Evolutionary conservation across 2,888 invertebrate species (phyloP).

Genomic region (Fragum fragum): DNA sequence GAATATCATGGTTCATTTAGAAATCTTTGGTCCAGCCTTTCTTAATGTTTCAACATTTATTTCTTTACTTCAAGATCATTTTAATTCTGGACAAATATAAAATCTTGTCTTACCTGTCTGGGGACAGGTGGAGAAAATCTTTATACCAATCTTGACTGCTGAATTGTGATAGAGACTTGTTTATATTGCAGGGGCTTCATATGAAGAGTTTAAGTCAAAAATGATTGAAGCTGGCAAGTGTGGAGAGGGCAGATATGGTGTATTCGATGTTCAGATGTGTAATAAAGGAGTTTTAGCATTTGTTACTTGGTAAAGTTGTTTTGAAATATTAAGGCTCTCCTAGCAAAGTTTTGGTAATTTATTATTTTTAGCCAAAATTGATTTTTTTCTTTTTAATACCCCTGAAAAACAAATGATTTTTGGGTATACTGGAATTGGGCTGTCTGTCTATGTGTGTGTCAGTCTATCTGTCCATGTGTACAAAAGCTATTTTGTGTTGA

Average conservation of each 20-base stretch:
- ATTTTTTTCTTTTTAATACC: too few relatives aligned
- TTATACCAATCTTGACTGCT: background rate
- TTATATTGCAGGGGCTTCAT: slow-evolving; percentile 90
- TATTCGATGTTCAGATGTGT: slow-evolving; percentile 90
- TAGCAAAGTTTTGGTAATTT: too few relatives aligned
- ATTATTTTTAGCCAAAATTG: too few relatives aligned
- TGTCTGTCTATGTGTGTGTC: too few relatives aligned
- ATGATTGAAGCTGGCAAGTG: slow-evolving; percentile 91
- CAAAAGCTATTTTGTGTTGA: too few relatives aligned
- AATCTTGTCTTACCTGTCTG: background rate
- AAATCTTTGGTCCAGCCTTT: too few relatives aligned
- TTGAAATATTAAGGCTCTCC: too few relatives aligned
- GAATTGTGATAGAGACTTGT: background rate
- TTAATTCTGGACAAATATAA: background rate
- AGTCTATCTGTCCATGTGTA: too few relatives aligned
- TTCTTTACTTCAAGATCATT: background rate
- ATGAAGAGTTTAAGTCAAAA: slow-evolving; percentile 97
- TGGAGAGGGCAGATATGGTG: slow-evolving; percentile 98
- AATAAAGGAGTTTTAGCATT: slow-evolving; percentile 11
- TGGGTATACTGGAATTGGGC: too few relatives aligned
- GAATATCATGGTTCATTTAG: too few relatives aligned
- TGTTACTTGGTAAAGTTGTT: slow-evolving; percentile 5
- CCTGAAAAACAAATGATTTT: too few relatives aligned
- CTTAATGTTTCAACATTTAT: too few relatives aligned
- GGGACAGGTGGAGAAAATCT: background rate